Conservation (phyloP, 2,888 invertebrate genomes). For the Lottia scabra region DNA sequence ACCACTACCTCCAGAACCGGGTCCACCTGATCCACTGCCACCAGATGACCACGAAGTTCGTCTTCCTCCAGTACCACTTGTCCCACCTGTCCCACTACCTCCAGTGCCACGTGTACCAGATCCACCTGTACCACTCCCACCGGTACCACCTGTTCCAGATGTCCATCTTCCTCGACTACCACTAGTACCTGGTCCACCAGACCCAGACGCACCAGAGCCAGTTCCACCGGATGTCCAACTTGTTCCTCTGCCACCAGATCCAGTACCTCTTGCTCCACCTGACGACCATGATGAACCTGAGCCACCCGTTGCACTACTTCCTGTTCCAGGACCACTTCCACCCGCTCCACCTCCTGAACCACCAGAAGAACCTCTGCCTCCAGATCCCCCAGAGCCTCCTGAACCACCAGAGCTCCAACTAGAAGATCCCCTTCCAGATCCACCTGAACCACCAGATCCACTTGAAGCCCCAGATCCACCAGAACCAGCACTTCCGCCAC, state of each 20-base stretch:
- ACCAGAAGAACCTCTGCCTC: not conserved
- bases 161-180: not conserved
- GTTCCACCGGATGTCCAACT: not conserved
- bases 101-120: not conserved
- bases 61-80: not conserved
- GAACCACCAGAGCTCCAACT: not conserved
- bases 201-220: not conserved
- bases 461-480: not conserved
- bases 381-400: not conserved
- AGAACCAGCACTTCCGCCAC: not conserved
- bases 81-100: not conserved
- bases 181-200: not conserved
- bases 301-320: not conserved
- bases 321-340: not conserved
- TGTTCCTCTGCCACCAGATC: not conserved
- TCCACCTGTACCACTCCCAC: not conserved
- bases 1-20: not conserved
- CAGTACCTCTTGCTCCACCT: not conserved
- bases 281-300: too few species aligned
- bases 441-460: not conserved
- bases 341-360: not conserved
- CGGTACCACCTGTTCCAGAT: not conserved
- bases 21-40: not conserved
- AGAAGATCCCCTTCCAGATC: not conserved
- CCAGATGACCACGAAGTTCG: not conserved